Percentiles rank a stretch among this genome's conserved stretches.
Conservation (phyloP, 1,140 invertebrate genomes). For the Danaus melanippus region DNA sequence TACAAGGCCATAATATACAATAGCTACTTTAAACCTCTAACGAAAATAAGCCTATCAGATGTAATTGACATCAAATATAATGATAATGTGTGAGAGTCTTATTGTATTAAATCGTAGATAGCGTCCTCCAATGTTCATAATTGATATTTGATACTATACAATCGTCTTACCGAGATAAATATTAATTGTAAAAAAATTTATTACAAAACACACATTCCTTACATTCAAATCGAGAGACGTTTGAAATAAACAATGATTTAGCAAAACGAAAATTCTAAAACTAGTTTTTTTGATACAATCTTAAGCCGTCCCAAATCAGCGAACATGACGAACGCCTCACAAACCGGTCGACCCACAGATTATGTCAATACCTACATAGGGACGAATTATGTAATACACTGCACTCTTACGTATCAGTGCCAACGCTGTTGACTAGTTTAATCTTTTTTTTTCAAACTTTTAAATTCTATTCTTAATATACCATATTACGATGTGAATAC, state of each 20-base stretch:
- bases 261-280: no score
- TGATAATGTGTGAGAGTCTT: no score
- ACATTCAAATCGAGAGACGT: not conserved
- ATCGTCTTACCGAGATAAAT: not conserved
- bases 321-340: conserved; percentile 34
- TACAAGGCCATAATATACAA: not conserved
- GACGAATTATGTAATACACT: conserved; percentile 31
- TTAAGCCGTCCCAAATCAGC: conserved; percentile 18
- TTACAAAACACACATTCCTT: not conserved
- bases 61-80: no score
- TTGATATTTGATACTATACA: no score
- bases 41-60: no score
- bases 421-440: not conserved
- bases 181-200: conserved; percentile 9
- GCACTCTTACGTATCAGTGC: conserved; percentile 3
- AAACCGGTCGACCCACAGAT: conserved; percentile 43
- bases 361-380: conserved; percentile 52
- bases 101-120: no score
- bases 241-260: no score
- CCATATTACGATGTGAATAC: no score
- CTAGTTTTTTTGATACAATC: conserved; percentile 7
- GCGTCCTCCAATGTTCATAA: no score
- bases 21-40: no score
- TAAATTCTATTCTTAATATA: not conserved
- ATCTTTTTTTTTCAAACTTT: not conserved